Percentiles rank a stretch among this genome's conserved stretches.
Evolutionary conservation across 2,888 invertebrate genomes (phyloP).

Genomic region (Eristalis pertinax): DNA sequence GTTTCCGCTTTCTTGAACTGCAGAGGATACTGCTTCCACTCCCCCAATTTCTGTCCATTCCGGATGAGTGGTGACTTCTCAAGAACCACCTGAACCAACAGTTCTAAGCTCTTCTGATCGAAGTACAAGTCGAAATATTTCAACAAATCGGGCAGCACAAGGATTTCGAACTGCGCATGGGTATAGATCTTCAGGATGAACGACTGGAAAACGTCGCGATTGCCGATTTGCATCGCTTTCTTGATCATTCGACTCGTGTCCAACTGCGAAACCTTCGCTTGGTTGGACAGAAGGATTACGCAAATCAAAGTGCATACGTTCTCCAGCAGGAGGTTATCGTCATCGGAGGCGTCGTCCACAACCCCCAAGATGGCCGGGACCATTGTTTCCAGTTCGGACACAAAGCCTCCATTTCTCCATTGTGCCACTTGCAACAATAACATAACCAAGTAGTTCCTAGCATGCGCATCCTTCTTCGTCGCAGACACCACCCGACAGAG

Average conservation of each 20-base stretch:
- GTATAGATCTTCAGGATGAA: constrained; percentile 86
- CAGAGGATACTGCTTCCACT: constrained; percentile 87
- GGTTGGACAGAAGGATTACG: constrained; percentile 84
- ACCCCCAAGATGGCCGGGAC: constrained; percentile 82
- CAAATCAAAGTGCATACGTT: constrained; percentile 83
- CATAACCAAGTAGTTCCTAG: constrained; percentile 82
- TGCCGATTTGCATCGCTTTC: constrained; percentile 84
- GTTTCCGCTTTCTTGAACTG: constrained; percentile 82
- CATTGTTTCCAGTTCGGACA: constrained; percentile 84
- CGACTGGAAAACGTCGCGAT: constrained; percentile 84
- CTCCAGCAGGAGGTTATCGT: constrained; percentile 26
- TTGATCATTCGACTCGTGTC: constrained; percentile 87
- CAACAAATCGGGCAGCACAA: constrained; percentile 87
- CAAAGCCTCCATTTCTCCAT: constrained; percentile 85
- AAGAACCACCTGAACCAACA: constrained; percentile 86
- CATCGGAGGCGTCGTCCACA: constrained; percentile 68
- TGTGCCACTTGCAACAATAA: constrained; percentile 85
- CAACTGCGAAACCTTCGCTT: constrained; percentile 87
- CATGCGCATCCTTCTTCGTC: constrained; percentile 27
- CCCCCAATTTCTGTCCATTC: constrained; percentile 83
- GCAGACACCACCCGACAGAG: constrained; percentile 75
- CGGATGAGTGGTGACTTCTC: constrained; percentile 86
- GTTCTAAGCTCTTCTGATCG: constrained; percentile 83
- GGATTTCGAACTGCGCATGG: constrained; percentile 87
- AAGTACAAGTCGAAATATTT: constrained; percentile 84